These are phyloP conservation scores for Hypotaenidia okinawae DNA, from an alignment of 2,797 vertebrate genomes.

Conservation along the genomic window DNA sequence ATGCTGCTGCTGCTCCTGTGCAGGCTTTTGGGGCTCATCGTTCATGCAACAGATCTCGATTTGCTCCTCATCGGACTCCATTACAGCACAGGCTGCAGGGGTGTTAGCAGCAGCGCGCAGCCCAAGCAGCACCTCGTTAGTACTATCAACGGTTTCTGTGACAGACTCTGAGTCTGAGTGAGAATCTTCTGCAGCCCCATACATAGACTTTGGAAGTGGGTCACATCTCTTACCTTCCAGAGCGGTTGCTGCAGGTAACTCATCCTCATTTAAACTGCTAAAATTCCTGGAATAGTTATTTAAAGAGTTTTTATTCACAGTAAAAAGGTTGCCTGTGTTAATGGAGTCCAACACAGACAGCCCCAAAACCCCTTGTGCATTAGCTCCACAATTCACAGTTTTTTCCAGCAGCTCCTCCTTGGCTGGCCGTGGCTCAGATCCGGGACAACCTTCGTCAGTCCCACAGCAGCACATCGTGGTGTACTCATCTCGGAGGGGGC, in stretches of 20 bases:
- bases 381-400: slow-evolving; percentile 1
- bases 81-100: background rate
- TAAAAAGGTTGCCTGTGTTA: slow-evolving; percentile 75
- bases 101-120: background rate
- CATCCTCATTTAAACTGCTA: slow-evolving; percentile 77
- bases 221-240: slow-evolving; percentile 26
- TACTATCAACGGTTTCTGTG: slow-evolving; percentile 55
- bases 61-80: slow-evolving; percentile 86
- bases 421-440: background rate
- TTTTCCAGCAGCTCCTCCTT: slow-evolving; percentile 20
- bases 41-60: slow-evolving; percentile 83
- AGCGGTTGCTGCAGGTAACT: slow-evolving; percentile 36
- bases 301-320: slow-evolving; percentile 82
- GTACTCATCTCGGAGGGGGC: slow-evolving; percentile 4
- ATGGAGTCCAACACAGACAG: slow-evolving; percentile 78
- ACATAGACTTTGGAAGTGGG: slow-evolving; percentile 76
- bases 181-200: slow-evolving; percentile 82
- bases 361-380: slow-evolving; percentile 60
- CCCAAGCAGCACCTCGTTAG: slow-evolving; percentile 25
- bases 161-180: slow-evolving; percentile 84
- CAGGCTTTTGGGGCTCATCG: rapidly evolving
- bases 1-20: background rate
- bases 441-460: background rate
- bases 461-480: slow-evolving; percentile 53
- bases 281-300: slow-evolving; percentile 86